A percentile compares a stretch with the other conserved stretches of the same genome.
Conservation (phyloP, 2,888 invertebrate species). For the Ornithoptera priamus region DNA sequence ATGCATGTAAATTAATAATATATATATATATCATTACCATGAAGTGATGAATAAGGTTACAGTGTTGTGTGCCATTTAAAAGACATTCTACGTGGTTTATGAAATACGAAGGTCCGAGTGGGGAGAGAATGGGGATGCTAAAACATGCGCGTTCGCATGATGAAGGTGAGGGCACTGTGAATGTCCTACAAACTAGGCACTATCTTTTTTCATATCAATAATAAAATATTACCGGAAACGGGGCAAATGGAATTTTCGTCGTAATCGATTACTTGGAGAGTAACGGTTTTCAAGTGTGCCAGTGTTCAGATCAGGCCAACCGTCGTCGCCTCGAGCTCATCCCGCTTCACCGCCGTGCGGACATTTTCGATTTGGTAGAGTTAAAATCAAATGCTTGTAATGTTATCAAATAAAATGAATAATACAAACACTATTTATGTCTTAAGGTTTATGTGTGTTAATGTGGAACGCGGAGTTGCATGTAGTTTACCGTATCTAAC, state of each 20-base stretch:
- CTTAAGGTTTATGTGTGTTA: conserved; percentile 65
- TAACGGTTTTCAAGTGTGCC: conserved; percentile 59
- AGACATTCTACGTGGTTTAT: conserved; percentile 46
- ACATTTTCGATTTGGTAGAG: conserved; percentile 46
- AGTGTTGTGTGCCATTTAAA: conserved; percentile 53
- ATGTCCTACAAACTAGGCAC: too few species aligned
- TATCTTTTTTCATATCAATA: too few species aligned
- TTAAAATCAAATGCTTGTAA: conserved; percentile 53
- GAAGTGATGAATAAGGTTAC: conserved; percentile 28
- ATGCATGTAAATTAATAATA: too few species aligned
- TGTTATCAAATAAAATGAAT: conserved; percentile 45
- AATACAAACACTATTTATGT: conserved; percentile 58
- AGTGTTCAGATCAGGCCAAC: conserved; percentile 46
- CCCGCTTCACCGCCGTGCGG: conserved; percentile 47
- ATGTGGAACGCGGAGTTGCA: conserved; percentile 62
- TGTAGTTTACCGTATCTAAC: conserved; percentile 43
- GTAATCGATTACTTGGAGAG: conserved; percentile 40
- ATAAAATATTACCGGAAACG: too few species aligned
- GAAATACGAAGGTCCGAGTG: conserved; percentile 1
- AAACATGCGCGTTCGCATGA: too few species aligned
- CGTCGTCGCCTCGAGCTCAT: conserved; percentile 33
- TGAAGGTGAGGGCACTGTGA: too few species aligned
- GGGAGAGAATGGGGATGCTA: not conserved
- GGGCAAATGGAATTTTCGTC: too few species aligned
- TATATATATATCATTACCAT: too few species aligned